Base-by-base conservation (phyloP, 2,797 vertebrate species). In the Stomatorhinus walkeri region DNA sequence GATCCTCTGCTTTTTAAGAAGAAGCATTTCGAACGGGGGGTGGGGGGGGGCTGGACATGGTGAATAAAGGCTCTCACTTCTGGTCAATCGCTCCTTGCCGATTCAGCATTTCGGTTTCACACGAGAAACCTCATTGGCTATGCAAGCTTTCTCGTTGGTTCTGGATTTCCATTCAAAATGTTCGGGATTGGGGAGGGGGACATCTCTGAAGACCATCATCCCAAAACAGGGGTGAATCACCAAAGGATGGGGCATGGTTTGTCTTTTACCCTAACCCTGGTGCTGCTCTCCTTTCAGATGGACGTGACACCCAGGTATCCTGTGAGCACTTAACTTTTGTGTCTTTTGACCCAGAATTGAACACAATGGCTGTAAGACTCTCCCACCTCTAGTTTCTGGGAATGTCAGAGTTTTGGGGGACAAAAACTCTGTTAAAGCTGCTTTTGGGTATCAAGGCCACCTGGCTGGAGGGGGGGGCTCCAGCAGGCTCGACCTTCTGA, bases 91-190 rank as follows among this genome's bases (percentile, higher is more conserved):
- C 36, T 84, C 46, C 40, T 87, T 6, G 16, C 32, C 3, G 28
- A 51, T 46, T 40, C 6, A 36, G 24, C 19, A 48, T 89, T 89
- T 86, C 48, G 24, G 46, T 89, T 54, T 89, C 81, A 14, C 36
- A 56, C 32, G 24, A 85, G 79, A 84, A 52, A 72, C 28, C 48
- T 76, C 43, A 89, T 85, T 89, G 88, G 88, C 88, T 72, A 86
- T 89, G 88, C 56, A 89, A 85, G 59, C 54, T 85, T 59, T 85
- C 43, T 85, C 32, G 43, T 72, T 72, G 28, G 16, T 61, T 85
- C 54, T 64, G 56, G 56, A 52, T 89, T 52, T 7, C 54, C 24
- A 24, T 85, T 24, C 19, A 88, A 40, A 84, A 32, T 5, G 7
- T 52, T 36, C 10, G 24, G 22, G 61, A 9, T 2, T n/a, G 22